These are phyloP conservation scores for Tachuris rubrigastra DNA, from an alignment of 2,113 vertebrate genomes.

Conservation along the genomic window DNA sequence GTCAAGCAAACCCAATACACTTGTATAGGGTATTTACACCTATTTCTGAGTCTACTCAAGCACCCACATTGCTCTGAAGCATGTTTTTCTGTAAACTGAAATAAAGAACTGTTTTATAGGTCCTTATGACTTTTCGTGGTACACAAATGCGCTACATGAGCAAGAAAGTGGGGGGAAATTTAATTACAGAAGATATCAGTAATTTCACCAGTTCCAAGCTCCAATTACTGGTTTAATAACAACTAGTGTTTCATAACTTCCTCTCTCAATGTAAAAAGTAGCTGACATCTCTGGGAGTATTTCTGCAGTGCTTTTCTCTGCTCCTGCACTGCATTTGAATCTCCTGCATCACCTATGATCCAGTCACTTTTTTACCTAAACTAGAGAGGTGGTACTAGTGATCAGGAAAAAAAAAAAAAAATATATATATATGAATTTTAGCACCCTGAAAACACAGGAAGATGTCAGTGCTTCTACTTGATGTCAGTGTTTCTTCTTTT, in stretches of 20 bases:
- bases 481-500: not conserved
- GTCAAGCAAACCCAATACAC: not conserved
- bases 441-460: not conserved
- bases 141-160: not conserved
- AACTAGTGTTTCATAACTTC: not conserved
- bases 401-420: too few species aligned
- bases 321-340: not conserved
- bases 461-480: not conserved
- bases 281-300: not conserved
- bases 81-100: not conserved
- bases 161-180: not conserved
- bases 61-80: not conserved
- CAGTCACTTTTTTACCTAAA: not conserved
- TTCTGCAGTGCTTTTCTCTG: not conserved
- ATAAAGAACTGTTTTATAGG: not conserved
- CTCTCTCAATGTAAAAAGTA: not conserved
- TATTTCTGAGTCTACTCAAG: not conserved
- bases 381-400: not conserved
- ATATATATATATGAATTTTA: not conserved
- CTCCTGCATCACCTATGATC: not conserved
- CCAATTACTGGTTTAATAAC: not conserved
- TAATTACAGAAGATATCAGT: not conserved
- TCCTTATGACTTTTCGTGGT: not conserved
- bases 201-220: not conserved
- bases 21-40: not conserved